Base-by-base conservation (phyloP, 2,888 invertebrate genomes). In the Andricus quercusramuli region DNA sequence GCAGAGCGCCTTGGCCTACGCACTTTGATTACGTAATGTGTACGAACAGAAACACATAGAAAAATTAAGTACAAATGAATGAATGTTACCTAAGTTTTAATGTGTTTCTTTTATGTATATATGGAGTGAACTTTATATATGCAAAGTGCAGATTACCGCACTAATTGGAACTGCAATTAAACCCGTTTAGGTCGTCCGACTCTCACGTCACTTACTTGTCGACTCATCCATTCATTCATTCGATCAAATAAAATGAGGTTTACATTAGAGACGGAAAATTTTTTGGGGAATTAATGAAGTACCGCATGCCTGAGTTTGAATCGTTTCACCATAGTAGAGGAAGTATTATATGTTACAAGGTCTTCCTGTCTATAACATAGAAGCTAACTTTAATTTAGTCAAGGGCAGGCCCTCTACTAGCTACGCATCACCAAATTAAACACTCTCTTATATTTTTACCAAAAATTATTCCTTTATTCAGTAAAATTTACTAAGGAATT, bases 191-290 rank as follows among this genome's bases (percentile, higher is more conserved):
- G 25, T 70, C 47, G 25, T 25, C 47, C 9, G 51, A 51, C 47
- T 70, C 70, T 51, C 70, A 70, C 70, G 47, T 70, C 70, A 70
- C 47, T 56, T 56, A 70, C 47, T 56, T 56, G 56, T n/a, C 56
- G n/a, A 68, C 17, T 2, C 37, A 37, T 37, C 37, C 37, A 47
- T n/a, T 41, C 70, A 51, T 47, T 47, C 70, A 29, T 51, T 51
- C 47, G 22, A 22, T 25, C 8, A 51, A 25, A 44, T 17, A 51
- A 29, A 70, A 20, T 51, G 51, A 70, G 25, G 51, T 70, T 70
- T 51, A 70, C 70, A 47, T 70, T 70, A 47, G 4, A 70, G 2
- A 70, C 22, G 17, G 20, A 20, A 68, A 41, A 70, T 51, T 29
- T 70, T 70, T 70, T 20, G 9, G 51, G 29, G 51, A 70, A 51